Percentiles rank a stretch among this genome's conserved stretches.
Evolutionary conservation across 2,888 invertebrate genomes (phyloP).

Genomic region (Norana najaformis): DNA sequence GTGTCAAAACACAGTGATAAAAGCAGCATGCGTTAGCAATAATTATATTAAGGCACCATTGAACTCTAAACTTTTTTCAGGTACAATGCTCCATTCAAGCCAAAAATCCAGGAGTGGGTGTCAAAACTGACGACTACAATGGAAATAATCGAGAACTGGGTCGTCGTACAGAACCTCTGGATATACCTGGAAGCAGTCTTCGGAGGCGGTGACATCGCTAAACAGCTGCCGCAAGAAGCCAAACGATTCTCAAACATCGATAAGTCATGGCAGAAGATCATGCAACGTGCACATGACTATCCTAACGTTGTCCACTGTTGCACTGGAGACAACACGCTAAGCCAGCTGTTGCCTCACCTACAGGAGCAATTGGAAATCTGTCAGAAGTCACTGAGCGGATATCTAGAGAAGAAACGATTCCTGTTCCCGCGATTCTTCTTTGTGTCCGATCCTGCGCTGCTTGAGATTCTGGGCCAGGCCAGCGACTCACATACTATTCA

Average conservation of each 20-base stretch:
- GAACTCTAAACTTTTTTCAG: slow-evolving; percentile 57
- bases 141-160: slow-evolving; percentile 93
- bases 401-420: slow-evolving; percentile 63
- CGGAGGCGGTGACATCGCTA: slow-evolving; percentile 97
- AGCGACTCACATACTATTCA: slow-evolving; percentile 68
- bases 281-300: slow-evolving; percentile 62
- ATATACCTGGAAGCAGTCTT: slow-evolving; percentile 96
- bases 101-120: slow-evolving; percentile 94
- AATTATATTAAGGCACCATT: not conserved
- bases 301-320: slow-evolving; percentile 63
- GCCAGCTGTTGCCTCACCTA: slow-evolving; percentile 62
- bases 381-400: slow-evolving; percentile 63
- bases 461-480: slow-evolving; percentile 64
- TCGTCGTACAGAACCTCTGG: slow-evolving; percentile 96
- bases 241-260: slow-evolving; percentile 63
- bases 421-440: slow-evolving; percentile 64
- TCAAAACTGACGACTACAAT: slow-evolving; percentile 91
- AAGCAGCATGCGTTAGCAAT: not conserved
- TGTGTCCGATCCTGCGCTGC: slow-evolving; percentile 63
- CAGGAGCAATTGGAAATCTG: slow-evolving; percentile 63
- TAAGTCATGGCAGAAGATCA: slow-evolving; percentile 64
- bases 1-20: not conserved
- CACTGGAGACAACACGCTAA: slow-evolving; percentile 62
- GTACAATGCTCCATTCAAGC: slow-evolving; percentile 93
- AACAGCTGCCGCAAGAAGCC: slow-evolving; percentile 77